Evolutionary conservation across 2,113 vertebrate species (phyloP), one percentile per base, ranked within the genome.

Genomic region (Mastomys coucha): DNA sequence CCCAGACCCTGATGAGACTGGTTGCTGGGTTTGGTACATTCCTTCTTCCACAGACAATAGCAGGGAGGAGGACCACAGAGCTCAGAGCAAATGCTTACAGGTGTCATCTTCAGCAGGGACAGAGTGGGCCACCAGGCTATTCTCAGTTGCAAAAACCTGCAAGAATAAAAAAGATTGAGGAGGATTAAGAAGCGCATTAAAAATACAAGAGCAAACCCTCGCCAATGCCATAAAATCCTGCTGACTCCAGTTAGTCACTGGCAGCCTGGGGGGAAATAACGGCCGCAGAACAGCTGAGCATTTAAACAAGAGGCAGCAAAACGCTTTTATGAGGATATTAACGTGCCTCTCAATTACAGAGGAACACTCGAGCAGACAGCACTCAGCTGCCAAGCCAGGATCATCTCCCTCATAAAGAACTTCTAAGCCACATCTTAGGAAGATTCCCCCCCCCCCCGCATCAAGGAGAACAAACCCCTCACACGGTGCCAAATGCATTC

Each of bases 91-190:
- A 89, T 51, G 28, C 98, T 98, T 98, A 99, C 98, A 51, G 1
- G 53, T 95, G 73, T 97, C 96, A 45, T 98, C 98, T 98, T 98
- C 98, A 51, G 97, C 85, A 78, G 89, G 75, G 4, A 4, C 75
- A 6, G 97, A 90, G 84, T 60, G 85, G 94, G 60, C 70, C 76
- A 96, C 85, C 51, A 95, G 84, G 92, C 95, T 98, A 96, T 96
- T 98, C 82, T 99, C 99, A 53, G 95, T 91, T 33, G 72, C 81
- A 97, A 97, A 97, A 96, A 96, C 96, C 99, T 99, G 98, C 89
- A 97, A 97, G 87, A 93, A 81, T 80, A 95, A 78, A 85, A 49
- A 39, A 0, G 6, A n/a, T 20, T 14, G 10, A 14, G 6, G 19
- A 36, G 75, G 31, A 97, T 97, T 95, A 96, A 89, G 89, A 97